phyloP scores from a whole-genome alignment of 2,113 vertebrate species.

The Craseonycteris thonglongyai region DNA sequence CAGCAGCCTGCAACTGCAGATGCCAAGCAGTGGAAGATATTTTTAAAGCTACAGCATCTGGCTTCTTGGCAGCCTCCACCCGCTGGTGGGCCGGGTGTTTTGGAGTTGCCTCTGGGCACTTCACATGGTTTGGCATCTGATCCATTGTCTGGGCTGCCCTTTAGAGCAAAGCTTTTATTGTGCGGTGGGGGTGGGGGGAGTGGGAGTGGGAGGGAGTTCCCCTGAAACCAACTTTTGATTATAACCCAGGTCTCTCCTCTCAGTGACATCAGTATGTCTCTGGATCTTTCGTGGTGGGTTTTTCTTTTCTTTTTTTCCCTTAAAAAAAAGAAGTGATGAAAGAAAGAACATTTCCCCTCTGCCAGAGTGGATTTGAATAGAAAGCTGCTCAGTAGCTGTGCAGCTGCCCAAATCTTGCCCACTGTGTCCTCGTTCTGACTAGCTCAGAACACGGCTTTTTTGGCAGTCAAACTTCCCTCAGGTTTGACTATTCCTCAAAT shows the following conservation, averaged over 20 bases:
- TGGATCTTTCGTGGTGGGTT: conserved; percentile 36
- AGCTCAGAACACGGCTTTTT: conserved; percentile 4
- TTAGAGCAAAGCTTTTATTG: conserved; percentile 76
- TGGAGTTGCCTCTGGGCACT: conserved; percentile 84
- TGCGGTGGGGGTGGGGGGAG: not conserved
- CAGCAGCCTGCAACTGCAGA: conserved; percentile 77
- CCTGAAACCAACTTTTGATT: conserved; percentile 74
- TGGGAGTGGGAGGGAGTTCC: not conserved
- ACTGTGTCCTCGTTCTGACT: conserved; percentile 39
- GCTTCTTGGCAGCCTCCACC: conserved; percentile 82
- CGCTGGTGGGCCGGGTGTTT: conserved; percentile 81
- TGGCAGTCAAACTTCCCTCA: conserved; percentile 38
- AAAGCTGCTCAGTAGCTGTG: conserved; percentile 31
- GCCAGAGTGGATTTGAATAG: conserved; percentile 47
- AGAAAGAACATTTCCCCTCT: conserved; percentile 45
- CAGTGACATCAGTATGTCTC: conserved; percentile 31
- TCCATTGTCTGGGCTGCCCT: conserved; percentile 77
- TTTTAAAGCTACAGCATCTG: conserved; percentile 87
- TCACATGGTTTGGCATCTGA: conserved; percentile 83
- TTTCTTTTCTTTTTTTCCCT: conserved; percentile 40
- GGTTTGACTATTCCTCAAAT: not conserved
- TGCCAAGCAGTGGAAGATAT: conserved; percentile 84
- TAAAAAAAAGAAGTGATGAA: not conserved
- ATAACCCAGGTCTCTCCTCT: conserved; percentile 72
- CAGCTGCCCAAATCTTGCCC: conserved; percentile 49